Conservation (phyloP, 1,140 invertebrate species). For the Heliconius hermathena region DNA sequence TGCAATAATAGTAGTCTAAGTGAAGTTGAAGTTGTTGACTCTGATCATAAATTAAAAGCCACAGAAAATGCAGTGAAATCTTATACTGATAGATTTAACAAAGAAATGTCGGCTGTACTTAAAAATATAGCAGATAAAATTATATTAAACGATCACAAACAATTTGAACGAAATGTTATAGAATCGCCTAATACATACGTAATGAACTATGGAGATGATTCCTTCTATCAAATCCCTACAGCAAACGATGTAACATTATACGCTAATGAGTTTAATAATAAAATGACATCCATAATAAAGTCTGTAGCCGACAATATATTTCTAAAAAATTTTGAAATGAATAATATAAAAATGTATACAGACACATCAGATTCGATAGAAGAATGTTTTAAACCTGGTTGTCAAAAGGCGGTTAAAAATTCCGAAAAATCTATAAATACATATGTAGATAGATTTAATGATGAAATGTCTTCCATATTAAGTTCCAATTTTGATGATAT, state of each 20-base stretch:
- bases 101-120: not conserved
- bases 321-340: not conserved
- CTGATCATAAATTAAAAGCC: not conserved
- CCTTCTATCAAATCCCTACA: not conserved
- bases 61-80: not conserved
- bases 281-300: slow-evolving; percentile 18
- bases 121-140: slow-evolving; percentile 15
- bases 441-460: not conserved
- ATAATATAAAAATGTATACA: not conserved
- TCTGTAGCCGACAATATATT: slow-evolving; percentile 14
- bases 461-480: not conserved
- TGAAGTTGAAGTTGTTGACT: not conserved
- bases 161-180: not conserved
- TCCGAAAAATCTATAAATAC: not conserved
- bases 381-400: not conserved
- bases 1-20: not conserved
- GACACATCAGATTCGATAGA: not conserved
- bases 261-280: slow-evolving; percentile 16
- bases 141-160: not conserved
- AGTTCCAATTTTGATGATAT: not conserved
- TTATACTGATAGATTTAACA: slow-evolving; percentile 4
- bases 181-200: not conserved
- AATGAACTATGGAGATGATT: not conserved
- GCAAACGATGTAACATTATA: not conserved
- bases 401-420: not conserved